Evolutionary conservation across 2,888 invertebrate species (phyloP).

Genomic region (Nasonia oneida): DNA sequence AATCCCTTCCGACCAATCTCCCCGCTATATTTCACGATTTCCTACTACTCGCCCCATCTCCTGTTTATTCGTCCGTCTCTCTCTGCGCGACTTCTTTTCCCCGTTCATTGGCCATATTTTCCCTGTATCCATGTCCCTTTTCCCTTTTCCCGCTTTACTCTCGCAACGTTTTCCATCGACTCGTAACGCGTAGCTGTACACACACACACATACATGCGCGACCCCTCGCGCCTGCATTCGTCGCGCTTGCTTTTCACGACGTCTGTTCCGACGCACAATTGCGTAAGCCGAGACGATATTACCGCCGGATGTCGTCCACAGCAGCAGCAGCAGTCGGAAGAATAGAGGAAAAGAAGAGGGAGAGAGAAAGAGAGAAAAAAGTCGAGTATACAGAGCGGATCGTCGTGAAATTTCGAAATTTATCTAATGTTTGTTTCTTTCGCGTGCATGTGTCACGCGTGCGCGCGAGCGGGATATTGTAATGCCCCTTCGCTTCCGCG

Average conservation of each 20-base stretch:
- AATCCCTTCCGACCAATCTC: conserved; percentile 40
- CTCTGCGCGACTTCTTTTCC: not conserved
- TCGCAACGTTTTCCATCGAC: conserved; percentile 36
- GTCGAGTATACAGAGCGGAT: not conserved
- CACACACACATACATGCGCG: not conserved
- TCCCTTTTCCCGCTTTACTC: conserved; percentile 1
- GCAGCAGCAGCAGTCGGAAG: conserved; percentile 13
- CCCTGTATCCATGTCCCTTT: conserved; percentile 7
- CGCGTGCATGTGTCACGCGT: conserved; percentile 19
- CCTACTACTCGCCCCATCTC: not conserved
- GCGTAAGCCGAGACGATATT: conserved; percentile 59
- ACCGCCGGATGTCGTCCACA: conserved; percentile 56
- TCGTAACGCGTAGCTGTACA: not conserved
- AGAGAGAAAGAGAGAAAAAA: conserved; percentile 27
- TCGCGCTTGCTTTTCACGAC: conserved; percentile 48
- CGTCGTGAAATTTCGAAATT: conserved; percentile 57
- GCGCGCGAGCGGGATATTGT: not conserved
- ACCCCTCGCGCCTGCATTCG: conserved; percentile 38
- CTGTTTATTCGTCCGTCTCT: conserved; percentile 7
- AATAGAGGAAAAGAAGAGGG: conserved; percentile 18
- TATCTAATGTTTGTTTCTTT: conserved; percentile 55
- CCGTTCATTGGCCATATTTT: conserved; percentile 38
- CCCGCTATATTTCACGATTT: conserved; percentile 36
- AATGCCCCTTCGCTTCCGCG: conserved; percentile 22
- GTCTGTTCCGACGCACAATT: conserved; percentile 56